Evolutionary conservation across 2,113 vertebrate species (phyloP).

Genomic region (Anguilla japonica): DNA sequence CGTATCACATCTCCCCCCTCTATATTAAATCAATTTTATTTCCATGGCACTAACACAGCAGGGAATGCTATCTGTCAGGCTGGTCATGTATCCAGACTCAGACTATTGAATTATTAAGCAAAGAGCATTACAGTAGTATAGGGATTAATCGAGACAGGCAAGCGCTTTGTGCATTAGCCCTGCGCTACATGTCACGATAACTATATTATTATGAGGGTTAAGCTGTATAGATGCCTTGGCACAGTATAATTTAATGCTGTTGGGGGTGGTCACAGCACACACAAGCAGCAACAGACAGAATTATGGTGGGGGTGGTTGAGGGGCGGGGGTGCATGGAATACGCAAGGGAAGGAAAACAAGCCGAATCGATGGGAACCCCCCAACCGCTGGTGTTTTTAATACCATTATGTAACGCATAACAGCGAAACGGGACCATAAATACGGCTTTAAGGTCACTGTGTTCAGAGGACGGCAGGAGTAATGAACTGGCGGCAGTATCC

Average conservation of each 20-base stretch:
- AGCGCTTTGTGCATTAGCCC: background rate
- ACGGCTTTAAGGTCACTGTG: constrained; percentile 36
- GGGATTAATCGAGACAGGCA: background rate
- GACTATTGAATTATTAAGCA: constrained; percentile 1
- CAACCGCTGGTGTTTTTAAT: background rate
- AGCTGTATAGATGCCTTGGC: background rate
- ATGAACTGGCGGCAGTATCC: constrained; percentile 42
- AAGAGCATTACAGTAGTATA: background rate
- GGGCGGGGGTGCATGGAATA: background rate
- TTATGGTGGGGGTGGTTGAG: background rate
- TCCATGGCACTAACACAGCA: background rate
- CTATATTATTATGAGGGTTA: background rate
- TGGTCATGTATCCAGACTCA: background rate
- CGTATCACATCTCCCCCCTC: background rate
- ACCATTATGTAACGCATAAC: constrained; percentile 32
- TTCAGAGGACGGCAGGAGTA: constrained; percentile 35
- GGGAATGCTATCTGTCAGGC: background rate
- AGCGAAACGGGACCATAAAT: background rate
- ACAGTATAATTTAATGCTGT: background rate
- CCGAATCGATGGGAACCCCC: background rate
- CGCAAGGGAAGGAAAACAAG: background rate
- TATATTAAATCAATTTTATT: background rate
- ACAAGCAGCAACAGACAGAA: background rate
- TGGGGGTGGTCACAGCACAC: background rate
- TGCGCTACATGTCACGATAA: background rate